Evolutionary conservation across 2,113 vertebrate genomes (phyloP), one percentile per base, ranked within the genome.

Genomic region (Arothron firmamentum): DNA sequence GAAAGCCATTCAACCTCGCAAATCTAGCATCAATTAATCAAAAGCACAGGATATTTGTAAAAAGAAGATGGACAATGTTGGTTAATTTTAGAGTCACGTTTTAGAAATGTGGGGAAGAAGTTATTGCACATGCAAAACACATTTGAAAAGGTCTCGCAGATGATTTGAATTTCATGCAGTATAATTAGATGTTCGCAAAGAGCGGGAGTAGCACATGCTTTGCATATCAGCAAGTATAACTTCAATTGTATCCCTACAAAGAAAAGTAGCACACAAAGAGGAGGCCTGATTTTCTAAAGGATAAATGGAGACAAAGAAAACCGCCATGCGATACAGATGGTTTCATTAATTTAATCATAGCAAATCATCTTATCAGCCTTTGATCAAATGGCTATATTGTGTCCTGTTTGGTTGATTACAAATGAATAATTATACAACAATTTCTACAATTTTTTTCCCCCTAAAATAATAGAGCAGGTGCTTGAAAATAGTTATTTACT

Each of bases 121-220:
- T 42, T 13, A 10, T 16, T 21, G 15, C 61, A 52, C n/a, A 19
- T n/a, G n/a, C 47, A 5, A 17, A 42, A 21, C 43, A 42, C 52
- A 12, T 25, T 67, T 55, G 58, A 52, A 38, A 38, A 77, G 38
- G 53, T 62, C 56, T 41, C 41, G 59, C 38, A 52, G 34, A 57
- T 60, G 3, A 67, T 74, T 74, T 62, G 49, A 77, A 62, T 81
- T 71, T 77, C 66, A 70, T 56, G 12, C 25, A 5, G 59, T 60
- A 38, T 74, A 67, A 70, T 48, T 17, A 56, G n/a, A 23, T 43
- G 21, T 48, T 63, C 45, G 28, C 60, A 25, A 74, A 56, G 46
- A 49, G 19, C 12, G 12, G 10, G 2, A 9, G 56, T 12, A 25
- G 31, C 16, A 31, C 25, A 28, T 23, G 19, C 16, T 56, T 46